phyloP scores from a whole-genome alignment of 2,113 vertebrate species.

The Aleadryas rufinucha region DNA sequence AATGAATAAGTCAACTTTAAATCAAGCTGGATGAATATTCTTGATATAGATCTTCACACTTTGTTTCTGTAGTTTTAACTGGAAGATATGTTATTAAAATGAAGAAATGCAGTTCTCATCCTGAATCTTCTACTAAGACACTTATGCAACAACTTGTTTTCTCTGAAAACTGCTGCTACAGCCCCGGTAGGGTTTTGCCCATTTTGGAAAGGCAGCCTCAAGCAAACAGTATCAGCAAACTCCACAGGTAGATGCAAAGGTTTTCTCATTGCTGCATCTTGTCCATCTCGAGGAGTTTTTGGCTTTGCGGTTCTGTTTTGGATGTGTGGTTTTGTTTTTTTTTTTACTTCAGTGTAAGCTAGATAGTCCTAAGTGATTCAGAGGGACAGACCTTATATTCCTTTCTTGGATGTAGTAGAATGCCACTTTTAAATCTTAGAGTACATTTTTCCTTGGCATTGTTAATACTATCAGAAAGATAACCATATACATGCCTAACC shows the following conservation, averaged over 20 bases:
- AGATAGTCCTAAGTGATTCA: background rate
- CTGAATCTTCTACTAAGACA: background rate
- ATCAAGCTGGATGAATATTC: background rate
- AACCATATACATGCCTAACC: background rate
- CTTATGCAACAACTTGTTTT: background rate
- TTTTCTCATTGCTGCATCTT: background rate
- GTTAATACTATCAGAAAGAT: background rate
- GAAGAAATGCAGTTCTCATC: background rate
- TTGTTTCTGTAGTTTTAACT: background rate
- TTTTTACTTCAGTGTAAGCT: background rate
- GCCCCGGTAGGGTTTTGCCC: background rate
- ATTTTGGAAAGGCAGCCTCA: background rate
- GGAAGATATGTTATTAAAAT: background rate
- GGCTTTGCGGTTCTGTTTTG: fast-evolving
- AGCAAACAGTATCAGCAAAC: background rate
- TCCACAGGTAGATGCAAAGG: background rate
- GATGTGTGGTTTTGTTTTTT: fast-evolving
- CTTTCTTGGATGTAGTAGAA: background rate
- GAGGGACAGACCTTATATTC: background rate
- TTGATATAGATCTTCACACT: background rate
- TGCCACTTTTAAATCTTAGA: background rate
- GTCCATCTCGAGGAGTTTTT: background rate
- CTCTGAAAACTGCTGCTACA: background rate
- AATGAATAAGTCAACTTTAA: background rate
- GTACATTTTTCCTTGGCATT: background rate